A percentile compares a stretch with the other conserved stretches of the same genome.
Evolutionary conservation across 2,113 vertebrate species (phyloP).

Genomic region (Emydura subglobosa): DNA sequence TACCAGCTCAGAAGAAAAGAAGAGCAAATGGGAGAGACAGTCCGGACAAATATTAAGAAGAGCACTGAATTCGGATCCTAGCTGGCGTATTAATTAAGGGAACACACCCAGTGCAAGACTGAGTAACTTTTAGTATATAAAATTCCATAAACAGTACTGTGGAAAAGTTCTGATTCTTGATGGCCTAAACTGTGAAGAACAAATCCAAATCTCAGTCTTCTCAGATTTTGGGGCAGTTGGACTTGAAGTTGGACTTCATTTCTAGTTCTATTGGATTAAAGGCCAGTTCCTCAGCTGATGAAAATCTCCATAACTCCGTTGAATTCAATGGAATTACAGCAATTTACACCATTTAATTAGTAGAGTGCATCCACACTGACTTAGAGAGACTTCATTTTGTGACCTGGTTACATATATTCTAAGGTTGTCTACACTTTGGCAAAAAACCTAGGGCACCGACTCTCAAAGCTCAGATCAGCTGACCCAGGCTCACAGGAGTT

Average conservation of each 20-base stretch:
- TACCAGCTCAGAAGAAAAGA: neutral
- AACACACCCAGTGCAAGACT: neutral
- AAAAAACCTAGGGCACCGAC: too few species aligned
- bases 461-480: too few species aligned
- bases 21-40: neutral
- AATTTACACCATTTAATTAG: neutral
- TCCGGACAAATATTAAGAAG: neutral
- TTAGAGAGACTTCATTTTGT: neutral
- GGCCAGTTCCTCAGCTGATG: neutral
- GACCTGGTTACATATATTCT: neutral
- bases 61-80: neutral
- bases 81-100: neutral
- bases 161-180: neutral
- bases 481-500: too few species aligned
- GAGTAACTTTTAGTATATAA: neutral
- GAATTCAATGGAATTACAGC: neutral
- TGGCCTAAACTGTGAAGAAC: neutral
- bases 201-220: neutral
- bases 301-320: neutral
- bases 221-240: neutral
- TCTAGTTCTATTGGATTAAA: neutral
- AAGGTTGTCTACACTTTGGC: neutral
- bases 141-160: neutral
- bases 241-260: neutral
- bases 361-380: neutral